phyloP scores from a whole-genome alignment of 2,797 vertebrate species.

The Hipposideros larvatus region DNA sequence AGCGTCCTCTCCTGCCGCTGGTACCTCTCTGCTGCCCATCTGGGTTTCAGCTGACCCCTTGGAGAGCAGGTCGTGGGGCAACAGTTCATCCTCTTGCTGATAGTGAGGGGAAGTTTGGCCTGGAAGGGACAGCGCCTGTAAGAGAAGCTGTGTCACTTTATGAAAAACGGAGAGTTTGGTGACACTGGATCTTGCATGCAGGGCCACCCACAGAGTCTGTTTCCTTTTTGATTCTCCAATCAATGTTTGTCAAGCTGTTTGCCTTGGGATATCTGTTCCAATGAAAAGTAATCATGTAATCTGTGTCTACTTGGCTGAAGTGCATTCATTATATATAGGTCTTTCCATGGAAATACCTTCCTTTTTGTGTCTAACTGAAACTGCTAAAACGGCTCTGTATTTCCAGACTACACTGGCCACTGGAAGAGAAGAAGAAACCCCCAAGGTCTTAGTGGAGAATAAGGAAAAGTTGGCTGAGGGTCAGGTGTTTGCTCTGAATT shows the following conservation, averaged over 20 bases:
- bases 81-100: neutral
- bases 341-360: neutral
- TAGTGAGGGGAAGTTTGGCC: neutral
- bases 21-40: neutral
- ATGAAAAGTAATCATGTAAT: neutral
- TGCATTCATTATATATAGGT: neutral
- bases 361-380: neutral
- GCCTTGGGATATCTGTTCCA: neutral
- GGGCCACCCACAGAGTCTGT: neutral
- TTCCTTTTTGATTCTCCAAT: neutral
- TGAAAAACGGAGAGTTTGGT: neutral
- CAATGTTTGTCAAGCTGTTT: neutral
- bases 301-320: neutral
- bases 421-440: neutral
- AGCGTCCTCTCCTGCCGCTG: too few relatives aligned
- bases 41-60: neutral
- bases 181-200: neutral
- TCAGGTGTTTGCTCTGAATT: neutral
- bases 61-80: neutral
- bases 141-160: neutral
- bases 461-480: neutral
- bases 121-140: neutral
- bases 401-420: neutral
- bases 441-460: neutral
- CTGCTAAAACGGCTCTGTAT: neutral